phyloP scores from a whole-genome alignment of 2,797 vertebrate genomes.

The Philypnodon macrostomus region DNA sequence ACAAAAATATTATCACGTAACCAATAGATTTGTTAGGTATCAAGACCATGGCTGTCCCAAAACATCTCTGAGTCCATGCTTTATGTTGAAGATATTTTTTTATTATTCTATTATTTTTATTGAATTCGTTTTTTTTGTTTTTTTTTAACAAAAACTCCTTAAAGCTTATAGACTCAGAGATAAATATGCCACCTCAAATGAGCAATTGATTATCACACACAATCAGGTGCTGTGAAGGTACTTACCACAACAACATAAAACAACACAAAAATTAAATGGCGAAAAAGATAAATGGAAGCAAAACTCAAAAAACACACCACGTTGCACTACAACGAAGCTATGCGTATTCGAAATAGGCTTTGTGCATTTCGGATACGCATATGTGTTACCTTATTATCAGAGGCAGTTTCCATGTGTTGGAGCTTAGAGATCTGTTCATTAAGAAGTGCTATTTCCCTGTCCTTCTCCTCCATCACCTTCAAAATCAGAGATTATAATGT shows the following conservation, averaged over 20 bases:
- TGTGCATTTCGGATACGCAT: constrained; percentile 55
- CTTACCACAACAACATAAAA: constrained; percentile 53
- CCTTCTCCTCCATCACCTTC: constrained; percentile 89
- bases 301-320: constrained; percentile 53
- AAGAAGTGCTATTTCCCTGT: constrained; percentile 85
- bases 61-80: constrained; percentile 55
- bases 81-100: no score
- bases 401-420: constrained; percentile 80
- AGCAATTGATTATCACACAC: constrained; percentile 53
- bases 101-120: no score
- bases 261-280: constrained; percentile 25
- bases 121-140: no score
- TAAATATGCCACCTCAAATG: constrained; percentile 47
- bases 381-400: constrained; percentile 86
- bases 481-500: constrained; percentile 80
- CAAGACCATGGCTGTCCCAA: constrained; percentile 4
- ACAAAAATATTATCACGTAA: constrained; percentile 7
- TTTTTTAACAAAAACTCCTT: no score
- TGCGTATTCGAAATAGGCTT: constrained; percentile 57
- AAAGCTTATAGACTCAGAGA: constrained; percentile 45
- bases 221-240: constrained; percentile 37
- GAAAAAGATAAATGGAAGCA: constrained; percentile 32
- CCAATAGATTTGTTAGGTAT: constrained; percentile 9
- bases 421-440: constrained; percentile 87
- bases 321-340: constrained; percentile 55